Evolutionary conservation across 2,113 vertebrate genomes (phyloP).

Genomic region (Paratilapia polleni): DNA sequence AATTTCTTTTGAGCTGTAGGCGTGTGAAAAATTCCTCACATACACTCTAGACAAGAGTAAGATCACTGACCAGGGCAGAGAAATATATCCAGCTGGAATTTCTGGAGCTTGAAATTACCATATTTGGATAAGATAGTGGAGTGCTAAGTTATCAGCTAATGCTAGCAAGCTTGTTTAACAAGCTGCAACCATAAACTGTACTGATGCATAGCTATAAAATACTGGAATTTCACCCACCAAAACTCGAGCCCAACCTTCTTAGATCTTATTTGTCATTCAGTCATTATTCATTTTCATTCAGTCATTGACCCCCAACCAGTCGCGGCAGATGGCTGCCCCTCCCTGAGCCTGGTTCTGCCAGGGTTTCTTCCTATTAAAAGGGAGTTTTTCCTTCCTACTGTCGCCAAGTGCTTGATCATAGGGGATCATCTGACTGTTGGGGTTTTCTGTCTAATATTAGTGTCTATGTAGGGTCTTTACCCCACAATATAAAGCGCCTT

Average conservation of each 20-base stretch:
- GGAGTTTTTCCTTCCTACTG: too few species aligned
- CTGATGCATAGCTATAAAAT: neutral
- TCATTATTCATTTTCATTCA: neutral
- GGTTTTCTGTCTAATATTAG: too few species aligned
- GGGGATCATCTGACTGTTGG: too few species aligned
- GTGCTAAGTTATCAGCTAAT: neutral
- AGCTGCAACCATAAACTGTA: neutral
- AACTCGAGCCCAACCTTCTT: neutral
- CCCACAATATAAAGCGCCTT: too few species aligned
- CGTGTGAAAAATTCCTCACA: neutral
- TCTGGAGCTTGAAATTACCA: neutral
- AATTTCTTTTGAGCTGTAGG: too few species aligned
- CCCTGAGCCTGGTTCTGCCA: too few species aligned
- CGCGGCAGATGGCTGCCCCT: too few species aligned
- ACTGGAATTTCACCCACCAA: neutral
- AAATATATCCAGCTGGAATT: neutral
- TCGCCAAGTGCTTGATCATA: too few species aligned
- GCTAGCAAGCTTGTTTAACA: neutral
- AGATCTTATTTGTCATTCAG: neutral
- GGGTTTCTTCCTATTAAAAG: too few species aligned
- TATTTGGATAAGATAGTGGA: neutral
- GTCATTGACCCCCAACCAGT: too few species aligned
- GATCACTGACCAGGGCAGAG: neutral
- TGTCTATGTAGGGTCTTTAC: too few species aligned
- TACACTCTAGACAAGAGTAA: neutral